Evolutionary conservation across 2,888 invertebrate genomes (phyloP), one percentile per base, ranked within the genome.

Genomic region (Fragum fragum): DNA sequence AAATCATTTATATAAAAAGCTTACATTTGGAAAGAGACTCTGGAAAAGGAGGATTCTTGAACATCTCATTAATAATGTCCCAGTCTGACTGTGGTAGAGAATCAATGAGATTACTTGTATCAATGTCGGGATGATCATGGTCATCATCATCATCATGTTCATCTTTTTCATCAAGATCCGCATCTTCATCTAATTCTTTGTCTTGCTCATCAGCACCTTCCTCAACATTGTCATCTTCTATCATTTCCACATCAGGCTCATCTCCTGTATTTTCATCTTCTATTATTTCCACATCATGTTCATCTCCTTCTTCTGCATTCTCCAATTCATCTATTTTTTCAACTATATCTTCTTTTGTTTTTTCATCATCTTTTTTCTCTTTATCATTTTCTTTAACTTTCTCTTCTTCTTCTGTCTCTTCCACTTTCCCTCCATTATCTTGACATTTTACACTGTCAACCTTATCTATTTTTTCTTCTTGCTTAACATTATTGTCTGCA

Each of bases 11-110:
- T n/a, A n/a, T n/a, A n/a, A n/a, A n/a, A n/a, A n/a, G n/a, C 73
- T 73, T 26, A 73, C 73, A 73, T 26, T 73, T 73, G 16, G 42
- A 28, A 1, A 73, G 29, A 6, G 73, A 73, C 26, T 26, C 42
- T 47, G 73, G 73, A 21, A 73, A 29, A 26, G 73, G 73, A 39
- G 61, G 59, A 39, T 42, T 39, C 26, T 72, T 36, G 39, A 57
- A 72, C n/a, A 16, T 39, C 36, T 72, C 72, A 16, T 23, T 29
- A 9, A 53, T 29, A 26, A n/a, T 26, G 16, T 32, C 29, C 21
- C 21, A 28, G 36, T 63, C 63, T 28, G 57, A 57, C 28, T 36
- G n/a, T n/a, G 18, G 63, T 9, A 63, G 63, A 63, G 28, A 18
- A 57, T 47, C 57, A 57, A n/a, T 23, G 6, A 23, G 9, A 57